Percentiles rank a stretch among this genome's conserved stretches.
Evolutionary conservation across 2,113 vertebrate species (phyloP).

Genomic region (Callithrix jacchus): DNA sequence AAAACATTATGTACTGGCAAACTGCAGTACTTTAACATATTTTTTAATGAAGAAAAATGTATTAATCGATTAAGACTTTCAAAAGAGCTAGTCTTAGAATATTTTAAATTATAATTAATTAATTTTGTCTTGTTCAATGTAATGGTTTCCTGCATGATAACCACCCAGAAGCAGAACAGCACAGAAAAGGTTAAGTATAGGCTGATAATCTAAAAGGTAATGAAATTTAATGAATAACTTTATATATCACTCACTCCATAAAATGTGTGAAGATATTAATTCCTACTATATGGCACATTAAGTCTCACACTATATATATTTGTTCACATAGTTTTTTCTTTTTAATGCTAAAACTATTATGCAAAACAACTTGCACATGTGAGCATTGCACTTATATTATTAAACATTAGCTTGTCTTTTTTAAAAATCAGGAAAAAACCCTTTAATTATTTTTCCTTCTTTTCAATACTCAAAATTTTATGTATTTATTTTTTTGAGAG

Average conservation of each 20-base stretch:
- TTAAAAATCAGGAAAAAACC: not conserved
- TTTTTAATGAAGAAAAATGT: slow-evolving; percentile 40
- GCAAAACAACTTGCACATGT: not conserved
- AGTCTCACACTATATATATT: not conserved
- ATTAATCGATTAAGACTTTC: not conserved
- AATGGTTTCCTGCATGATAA: not conserved
- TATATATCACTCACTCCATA: not conserved
- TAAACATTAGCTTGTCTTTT: not conserved
- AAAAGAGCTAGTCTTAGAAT: not conserved
- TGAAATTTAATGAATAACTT: not conserved
- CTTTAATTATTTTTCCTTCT: slow-evolving; percentile 38
- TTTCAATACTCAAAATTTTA: not conserved
- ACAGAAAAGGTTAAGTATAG: not conserved
- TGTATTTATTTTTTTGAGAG: too few species aligned
- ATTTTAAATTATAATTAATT: not conserved
- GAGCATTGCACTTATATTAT: not conserved
- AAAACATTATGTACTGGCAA: slow-evolving; percentile 18
- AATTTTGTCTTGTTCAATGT: not conserved
- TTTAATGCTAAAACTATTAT: not conserved
- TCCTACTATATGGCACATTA: not conserved
- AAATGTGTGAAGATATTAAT: not conserved
- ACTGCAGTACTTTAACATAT: not conserved
- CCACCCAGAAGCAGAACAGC: not conserved
- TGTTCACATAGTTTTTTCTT: not conserved
- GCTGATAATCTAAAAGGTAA: not conserved